Percentiles rank a stretch among this genome's conserved stretches.
phyloP scores from a whole-genome alignment of 2,888 invertebrate genomes.

The Ormyrus thymus region DNA sequence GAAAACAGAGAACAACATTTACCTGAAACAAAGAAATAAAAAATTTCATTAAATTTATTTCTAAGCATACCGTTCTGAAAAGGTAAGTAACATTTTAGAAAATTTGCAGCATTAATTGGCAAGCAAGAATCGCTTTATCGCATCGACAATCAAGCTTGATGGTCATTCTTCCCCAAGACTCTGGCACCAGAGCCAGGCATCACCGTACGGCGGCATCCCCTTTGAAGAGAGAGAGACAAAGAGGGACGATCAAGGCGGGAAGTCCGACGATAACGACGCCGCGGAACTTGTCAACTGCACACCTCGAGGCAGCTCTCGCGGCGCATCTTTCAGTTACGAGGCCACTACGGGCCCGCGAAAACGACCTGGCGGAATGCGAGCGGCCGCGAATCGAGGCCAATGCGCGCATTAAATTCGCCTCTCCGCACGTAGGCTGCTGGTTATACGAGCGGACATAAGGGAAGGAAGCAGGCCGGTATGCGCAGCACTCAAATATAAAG shows the following conservation, averaged over 20 bases:
- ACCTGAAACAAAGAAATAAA: too few species aligned
- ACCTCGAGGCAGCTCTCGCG: constrained; percentile 42
- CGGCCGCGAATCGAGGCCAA: constrained; percentile 54
- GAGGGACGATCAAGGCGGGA: constrained; percentile 26
- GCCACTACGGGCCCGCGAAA: not conserved
- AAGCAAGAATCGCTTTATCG: not conserved
- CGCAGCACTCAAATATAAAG: not conserved
- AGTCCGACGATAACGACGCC: constrained; percentile 45
- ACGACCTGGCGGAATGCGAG: not conserved
- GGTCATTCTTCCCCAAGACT: too few species aligned
- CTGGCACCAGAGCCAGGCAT: too few species aligned
- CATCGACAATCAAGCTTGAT: too few species aligned
- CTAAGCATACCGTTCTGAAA: too few species aligned
- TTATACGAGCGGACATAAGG: not conserved
- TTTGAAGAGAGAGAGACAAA: not conserved
- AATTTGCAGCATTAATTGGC: not conserved
- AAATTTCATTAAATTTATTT: too few species aligned
- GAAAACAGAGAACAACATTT: too few species aligned
- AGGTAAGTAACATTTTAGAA: too few species aligned
- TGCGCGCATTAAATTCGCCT: constrained; percentile 56
- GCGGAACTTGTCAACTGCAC: constrained; percentile 58
- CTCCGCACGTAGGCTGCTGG: not conserved
- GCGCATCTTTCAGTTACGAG: constrained; percentile 34
- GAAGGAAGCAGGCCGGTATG: constrained; percentile 3
- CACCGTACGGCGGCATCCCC: not conserved